Conservation (phyloP, 2,888 invertebrate genomes). For the Synergus gifuensis region DNA sequence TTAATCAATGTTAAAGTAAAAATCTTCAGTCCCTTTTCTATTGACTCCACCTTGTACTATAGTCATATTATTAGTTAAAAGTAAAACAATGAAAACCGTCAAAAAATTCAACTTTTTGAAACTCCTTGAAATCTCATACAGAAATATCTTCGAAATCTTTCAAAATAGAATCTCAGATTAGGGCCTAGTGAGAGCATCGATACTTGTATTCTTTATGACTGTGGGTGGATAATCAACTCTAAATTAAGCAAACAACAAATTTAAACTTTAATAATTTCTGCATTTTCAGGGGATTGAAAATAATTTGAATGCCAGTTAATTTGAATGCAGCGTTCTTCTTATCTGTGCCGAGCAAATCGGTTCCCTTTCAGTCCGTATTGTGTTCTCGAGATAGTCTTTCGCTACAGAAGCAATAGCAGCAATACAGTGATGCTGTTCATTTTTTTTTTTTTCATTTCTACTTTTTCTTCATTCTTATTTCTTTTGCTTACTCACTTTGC, state of each 20-base stretch:
- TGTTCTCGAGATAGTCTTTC: constrained; percentile 54
- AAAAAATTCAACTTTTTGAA: no score
- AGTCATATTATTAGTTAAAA: no score
- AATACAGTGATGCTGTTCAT: constrained; percentile 9
- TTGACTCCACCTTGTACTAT: background rate
- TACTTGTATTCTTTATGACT: no score
- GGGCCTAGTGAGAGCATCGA: no score
- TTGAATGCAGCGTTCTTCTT: constrained; percentile 18
- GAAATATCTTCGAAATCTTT: no score
- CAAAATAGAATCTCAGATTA: no score
- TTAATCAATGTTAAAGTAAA: no score
- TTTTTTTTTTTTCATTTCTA: background rate
- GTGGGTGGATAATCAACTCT: no score
- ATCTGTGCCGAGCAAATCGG: constrained; percentile 53
- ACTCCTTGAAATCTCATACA: no score
- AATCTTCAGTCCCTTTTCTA: background rate
- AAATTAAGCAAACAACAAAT: background rate
- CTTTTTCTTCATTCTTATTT: constrained; percentile 22
- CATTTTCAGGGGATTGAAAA: background rate
- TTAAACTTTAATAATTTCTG: background rate
- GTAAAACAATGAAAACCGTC: no score
- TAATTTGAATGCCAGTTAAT: background rate
- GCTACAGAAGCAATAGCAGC: constrained; percentile 31
- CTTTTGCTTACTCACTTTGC: constrained; percentile 2
- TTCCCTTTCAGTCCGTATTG: constrained; percentile 55